These are phyloP conservation scores for Hypomesus transpacificus DNA, from an alignment of 2,113 vertebrate genomes.

Conservation along the genomic window DNA sequence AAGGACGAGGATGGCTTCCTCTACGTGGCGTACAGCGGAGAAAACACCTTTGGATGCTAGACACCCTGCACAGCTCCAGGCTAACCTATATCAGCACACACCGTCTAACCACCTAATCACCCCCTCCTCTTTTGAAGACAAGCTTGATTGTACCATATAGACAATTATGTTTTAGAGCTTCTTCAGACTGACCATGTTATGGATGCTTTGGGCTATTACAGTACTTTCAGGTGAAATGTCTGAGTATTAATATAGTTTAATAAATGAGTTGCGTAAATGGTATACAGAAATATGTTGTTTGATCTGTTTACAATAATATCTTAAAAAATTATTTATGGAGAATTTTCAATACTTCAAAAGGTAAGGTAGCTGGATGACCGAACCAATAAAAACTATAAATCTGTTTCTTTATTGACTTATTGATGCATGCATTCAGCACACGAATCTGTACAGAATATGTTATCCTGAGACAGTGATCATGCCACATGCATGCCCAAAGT, in stretches of 20 bases:
- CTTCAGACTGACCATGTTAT: conserved; percentile 43
- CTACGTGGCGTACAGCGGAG: conserved; percentile 97
- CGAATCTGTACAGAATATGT: not conserved
- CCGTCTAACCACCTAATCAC: conserved; percentile 17
- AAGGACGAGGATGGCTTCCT: conserved; percentile 97
- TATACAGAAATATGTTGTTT: conserved; percentile 18
- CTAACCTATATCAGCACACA: not conserved
- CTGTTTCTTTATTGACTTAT: conserved; percentile 54
- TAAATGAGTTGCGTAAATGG: too few species aligned
- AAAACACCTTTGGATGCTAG: conserved; percentile 91
- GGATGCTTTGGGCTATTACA: conserved; percentile 65
- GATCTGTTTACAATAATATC: conserved; percentile 43
- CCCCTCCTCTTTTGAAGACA: conserved; percentile 30
- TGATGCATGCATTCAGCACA: conserved; percentile 31
- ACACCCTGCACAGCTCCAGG: conserved; percentile 45
- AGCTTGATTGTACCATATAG: conserved; percentile 76
- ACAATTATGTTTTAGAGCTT: conserved; percentile 13
- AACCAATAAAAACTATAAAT: conserved; percentile 70
- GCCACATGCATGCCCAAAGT: too few species aligned
- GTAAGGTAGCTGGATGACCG: conserved; percentile 72
- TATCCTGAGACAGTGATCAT: too few species aligned
- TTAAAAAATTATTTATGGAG: conserved; percentile 31
- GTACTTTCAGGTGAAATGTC: not conserved
- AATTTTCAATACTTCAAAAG: conserved; percentile 68
- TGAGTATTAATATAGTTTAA: too few species aligned